phyloP scores from a whole-genome alignment of 2,888 invertebrate species.

The Catocala sponsa region DNA sequence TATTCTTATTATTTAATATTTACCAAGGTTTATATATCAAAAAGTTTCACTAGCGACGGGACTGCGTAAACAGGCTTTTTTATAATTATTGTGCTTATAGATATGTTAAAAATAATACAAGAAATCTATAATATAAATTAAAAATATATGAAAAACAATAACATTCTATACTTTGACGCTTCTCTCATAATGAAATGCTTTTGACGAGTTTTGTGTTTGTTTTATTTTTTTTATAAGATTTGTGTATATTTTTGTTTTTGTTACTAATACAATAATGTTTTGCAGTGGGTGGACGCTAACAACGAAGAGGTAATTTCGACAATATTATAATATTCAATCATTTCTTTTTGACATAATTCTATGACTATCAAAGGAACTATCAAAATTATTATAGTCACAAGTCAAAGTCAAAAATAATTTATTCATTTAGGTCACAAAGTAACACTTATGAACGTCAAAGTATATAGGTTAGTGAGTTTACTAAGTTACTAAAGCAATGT shows the following conservation, averaged over 20 bases:
- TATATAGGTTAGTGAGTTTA: too few relatives aligned
- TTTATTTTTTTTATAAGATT: constrained; percentile 45
- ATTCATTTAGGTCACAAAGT: too few relatives aligned
- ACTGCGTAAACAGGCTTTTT: constrained; percentile 37
- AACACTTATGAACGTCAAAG: too few relatives aligned
- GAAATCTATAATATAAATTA: constrained; percentile 54
- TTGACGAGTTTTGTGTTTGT: constrained; percentile 59
- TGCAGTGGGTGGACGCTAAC: constrained; percentile 91
- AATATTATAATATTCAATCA: constrained; percentile 45
- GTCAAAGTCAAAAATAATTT: too few relatives aligned
- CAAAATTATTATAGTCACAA: too few relatives aligned
- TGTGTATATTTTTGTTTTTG: constrained; percentile 60
- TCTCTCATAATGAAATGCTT: constrained; percentile 79
- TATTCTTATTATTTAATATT: too few relatives aligned
- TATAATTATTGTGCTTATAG: constrained; percentile 68
- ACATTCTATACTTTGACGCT: constrained; percentile 65
- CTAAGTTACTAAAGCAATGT: too few relatives aligned
- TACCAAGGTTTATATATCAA: constrained; percentile 11
- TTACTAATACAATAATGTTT: constrained; percentile 85
- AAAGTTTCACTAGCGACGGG: constrained; percentile 41
- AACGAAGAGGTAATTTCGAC: constrained; percentile 89
- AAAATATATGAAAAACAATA: constrained; percentile 51
- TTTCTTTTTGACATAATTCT: constrained; percentile 45
- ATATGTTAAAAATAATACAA: constrained; percentile 65
- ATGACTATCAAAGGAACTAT: constrained; percentile 18